Conservation (phyloP, 2,797 vertebrate genomes). For the Zalophus californianus region DNA sequence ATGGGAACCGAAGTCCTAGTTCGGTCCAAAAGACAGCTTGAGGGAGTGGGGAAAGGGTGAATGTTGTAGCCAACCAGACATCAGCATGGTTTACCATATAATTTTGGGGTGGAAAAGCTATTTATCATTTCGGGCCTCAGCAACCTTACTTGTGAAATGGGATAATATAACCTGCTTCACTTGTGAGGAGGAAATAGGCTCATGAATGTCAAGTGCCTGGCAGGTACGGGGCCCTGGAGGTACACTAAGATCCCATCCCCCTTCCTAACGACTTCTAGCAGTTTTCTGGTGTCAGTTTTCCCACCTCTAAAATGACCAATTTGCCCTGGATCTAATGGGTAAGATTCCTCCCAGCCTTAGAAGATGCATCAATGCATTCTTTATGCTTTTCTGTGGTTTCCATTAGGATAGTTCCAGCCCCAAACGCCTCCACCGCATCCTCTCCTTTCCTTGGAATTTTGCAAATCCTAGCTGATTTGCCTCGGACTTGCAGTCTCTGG, state of each 20-base stretch:
- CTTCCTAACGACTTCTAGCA: not conserved
- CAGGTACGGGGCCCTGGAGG: not conserved
- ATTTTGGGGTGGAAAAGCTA: not conserved
- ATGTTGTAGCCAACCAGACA: not conserved
- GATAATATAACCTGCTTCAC: not conserved
- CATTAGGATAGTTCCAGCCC: not conserved
- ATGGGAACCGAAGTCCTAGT: not conserved
- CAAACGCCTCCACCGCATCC: not conserved
- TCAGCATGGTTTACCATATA: not conserved
- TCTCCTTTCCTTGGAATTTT: slow-evolving; percentile 51
- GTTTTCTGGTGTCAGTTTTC: not conserved
- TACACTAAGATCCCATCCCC: not conserved
- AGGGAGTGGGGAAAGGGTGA: not conserved
- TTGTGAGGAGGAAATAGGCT: not conserved
- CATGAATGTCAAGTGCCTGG: not conserved
- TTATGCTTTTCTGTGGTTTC: slow-evolving; percentile 50
- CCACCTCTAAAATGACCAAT: not conserved
- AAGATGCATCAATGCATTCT: not conserved
- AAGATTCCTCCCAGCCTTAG: not conserved
- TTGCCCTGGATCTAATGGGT: not conserved
- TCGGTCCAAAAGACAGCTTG: not conserved
- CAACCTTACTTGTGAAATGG: not conserved
- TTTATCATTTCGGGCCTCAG: not conserved
- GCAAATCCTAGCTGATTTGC: not conserved
- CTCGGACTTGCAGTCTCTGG: not conserved